A percentile compares a stretch with the other conserved stretches of the same genome.
Evolutionary conservation across 2,797 vertebrate species (phyloP).

Genomic region (Trachurus trachurus): DNA sequence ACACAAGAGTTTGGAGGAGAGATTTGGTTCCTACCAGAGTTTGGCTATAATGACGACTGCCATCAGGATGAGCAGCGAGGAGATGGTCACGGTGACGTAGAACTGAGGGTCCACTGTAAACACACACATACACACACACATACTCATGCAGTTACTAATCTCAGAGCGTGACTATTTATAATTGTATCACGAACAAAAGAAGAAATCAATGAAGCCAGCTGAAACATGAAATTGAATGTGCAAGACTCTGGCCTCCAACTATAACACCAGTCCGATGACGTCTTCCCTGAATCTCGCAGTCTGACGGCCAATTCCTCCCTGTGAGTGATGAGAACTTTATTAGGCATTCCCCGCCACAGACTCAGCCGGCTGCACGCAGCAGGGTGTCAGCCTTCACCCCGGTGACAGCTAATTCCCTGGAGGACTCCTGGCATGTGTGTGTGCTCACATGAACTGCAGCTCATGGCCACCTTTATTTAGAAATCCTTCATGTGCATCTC

Average conservation of each 20-base stretch:
- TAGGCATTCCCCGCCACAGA: conserved; percentile 66
- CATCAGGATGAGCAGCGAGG: conserved; percentile 88
- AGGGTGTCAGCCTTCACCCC: conserved; percentile 65
- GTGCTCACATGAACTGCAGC: conserved; percentile 49
- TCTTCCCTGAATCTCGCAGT: conserved; percentile 52
- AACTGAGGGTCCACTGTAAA: conserved; percentile 90
- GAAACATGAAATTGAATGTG: conserved; percentile 69
- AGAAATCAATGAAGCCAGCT: conserved; percentile 53
- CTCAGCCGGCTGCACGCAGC: conserved; percentile 65
- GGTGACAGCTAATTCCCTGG: conserved; percentile 78
- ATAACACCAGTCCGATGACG: conserved; percentile 53
- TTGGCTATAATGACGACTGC: conserved; percentile 88
- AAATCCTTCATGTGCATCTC: conserved; percentile 69
- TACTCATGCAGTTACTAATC: conserved; percentile 48
- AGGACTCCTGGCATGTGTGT: conserved; percentile 63
- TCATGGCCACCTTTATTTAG: conserved; percentile 71
- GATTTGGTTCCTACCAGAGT: conserved; percentile 86
- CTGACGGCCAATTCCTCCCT: conserved; percentile 59
- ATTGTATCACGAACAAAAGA: conserved; percentile 60
- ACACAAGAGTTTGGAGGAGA: conserved; percentile 21
- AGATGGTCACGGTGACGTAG: conserved; percentile 91
- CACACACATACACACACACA: conserved; percentile 68
- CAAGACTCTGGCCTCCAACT: conserved; percentile 53
- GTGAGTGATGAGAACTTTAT: conserved; percentile 79
- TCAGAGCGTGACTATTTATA: conserved; percentile 45